phyloP scores from a whole-genome alignment of 2,113 vertebrate genomes.

The Paramisgurnus dabryanus region DNA sequence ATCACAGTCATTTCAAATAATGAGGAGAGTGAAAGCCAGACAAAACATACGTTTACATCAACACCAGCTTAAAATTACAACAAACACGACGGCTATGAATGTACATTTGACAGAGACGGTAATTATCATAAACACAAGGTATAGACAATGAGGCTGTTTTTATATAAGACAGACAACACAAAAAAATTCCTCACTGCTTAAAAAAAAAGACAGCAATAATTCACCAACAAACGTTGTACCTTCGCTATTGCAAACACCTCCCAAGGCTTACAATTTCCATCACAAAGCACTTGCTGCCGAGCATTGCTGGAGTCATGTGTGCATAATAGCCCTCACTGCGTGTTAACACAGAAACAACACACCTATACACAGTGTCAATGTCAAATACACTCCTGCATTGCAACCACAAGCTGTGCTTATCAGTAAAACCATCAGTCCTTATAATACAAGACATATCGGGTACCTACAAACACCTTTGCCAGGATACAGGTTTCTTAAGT shows the following conservation, averaged over 20 bases:
- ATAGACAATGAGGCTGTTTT: conserved; percentile 54
- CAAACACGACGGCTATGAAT: conserved; percentile 62
- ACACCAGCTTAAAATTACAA: conserved; percentile 28
- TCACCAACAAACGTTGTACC: conserved; percentile 31
- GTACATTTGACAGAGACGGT: conserved; percentile 48
- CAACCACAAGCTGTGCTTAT: not conserved
- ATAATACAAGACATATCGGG: conserved; percentile 14
- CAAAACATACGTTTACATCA: conserved; percentile 37
- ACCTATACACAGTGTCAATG: conserved; percentile 15
- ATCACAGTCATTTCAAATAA: conserved; percentile 11
- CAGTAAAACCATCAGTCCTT: conserved; percentile 13
- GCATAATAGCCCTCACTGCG: conserved; percentile 36
- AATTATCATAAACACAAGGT: conserved; percentile 63
- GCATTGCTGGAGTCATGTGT: conserved; percentile 37
- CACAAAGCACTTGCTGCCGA: conserved; percentile 34
- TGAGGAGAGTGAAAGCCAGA: not conserved
- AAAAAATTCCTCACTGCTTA: not conserved
- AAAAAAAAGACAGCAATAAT: conserved; percentile 35
- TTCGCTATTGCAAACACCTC: conserved; percentile 16
- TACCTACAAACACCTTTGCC: not conserved
- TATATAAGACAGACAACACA: not conserved
- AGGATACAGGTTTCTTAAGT: conserved; percentile 1
- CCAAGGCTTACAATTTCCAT: conserved; percentile 32
- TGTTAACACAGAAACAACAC: conserved; percentile 19
- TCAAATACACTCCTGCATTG: not conserved